These are phyloP conservation scores for Callyntrura sp. DNA, from an alignment of 2,888 invertebrate species.

Conservation along the genomic window DNA sequence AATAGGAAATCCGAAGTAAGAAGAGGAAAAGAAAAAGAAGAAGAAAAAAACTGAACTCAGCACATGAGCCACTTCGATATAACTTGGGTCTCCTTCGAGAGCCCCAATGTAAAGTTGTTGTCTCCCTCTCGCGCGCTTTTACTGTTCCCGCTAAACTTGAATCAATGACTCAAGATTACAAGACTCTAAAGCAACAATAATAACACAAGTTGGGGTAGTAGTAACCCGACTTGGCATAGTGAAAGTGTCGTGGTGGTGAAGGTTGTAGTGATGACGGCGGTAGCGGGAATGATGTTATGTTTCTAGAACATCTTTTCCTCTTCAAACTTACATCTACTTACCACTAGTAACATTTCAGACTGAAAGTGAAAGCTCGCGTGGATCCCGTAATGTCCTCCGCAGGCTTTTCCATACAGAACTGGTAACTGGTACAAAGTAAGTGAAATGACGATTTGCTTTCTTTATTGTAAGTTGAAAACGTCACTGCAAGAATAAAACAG, in stretches of 20 bases:
- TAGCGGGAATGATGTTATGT: neutral
- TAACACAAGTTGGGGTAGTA: constrained; percentile 5
- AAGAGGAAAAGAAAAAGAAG: neutral
- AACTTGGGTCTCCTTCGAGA: constrained; percentile 45
- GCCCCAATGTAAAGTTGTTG: neutral
- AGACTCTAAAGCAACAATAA: constrained; percentile 31
- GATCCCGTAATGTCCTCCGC: constrained; percentile 6
- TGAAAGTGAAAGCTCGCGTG: constrained; percentile 34
- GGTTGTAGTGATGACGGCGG: too few species aligned
- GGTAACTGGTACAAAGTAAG: constrained; percentile 11
- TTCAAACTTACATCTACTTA: neutral
- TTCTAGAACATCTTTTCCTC: neutral
- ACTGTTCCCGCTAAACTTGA: constrained; percentile 33
- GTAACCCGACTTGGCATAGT: constrained; percentile 32
- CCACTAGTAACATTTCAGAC: neutral
- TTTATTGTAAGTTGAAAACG: constrained; percentile 52
- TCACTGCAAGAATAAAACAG: constrained; percentile 57
- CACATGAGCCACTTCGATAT: constrained; percentile 29
- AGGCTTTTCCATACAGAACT: neutral
- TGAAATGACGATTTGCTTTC: constrained; percentile 32
- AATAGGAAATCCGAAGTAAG: constrained; percentile 21
- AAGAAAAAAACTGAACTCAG: neutral
- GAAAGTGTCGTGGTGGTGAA: constrained; percentile 24
- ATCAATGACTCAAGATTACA: constrained; percentile 66
- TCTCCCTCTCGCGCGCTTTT: neutral